Evolutionary conservation across 2,113 vertebrate genomes (phyloP).

Genomic region (Steatornis caripensis): DNA sequence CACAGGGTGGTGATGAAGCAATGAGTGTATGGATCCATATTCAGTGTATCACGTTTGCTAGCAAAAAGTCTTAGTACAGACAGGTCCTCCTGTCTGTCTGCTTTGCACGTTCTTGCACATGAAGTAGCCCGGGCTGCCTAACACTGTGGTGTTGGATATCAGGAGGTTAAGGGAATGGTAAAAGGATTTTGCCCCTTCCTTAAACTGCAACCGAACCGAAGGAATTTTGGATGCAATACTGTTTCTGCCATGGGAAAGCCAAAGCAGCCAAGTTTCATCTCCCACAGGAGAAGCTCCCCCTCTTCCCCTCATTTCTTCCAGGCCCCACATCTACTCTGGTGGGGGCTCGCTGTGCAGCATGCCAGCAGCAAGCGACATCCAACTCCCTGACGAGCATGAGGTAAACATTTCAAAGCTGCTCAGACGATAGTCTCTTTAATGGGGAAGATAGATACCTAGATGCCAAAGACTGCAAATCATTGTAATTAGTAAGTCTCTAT

Average conservation of each 20-base stretch:
- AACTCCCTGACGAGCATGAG: background rate
- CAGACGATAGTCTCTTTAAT: background rate
- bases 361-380: fast-evolving
- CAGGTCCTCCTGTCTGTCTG: background rate
- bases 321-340: background rate
- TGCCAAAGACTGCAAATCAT: background rate
- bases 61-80: background rate
- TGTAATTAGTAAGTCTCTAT: background rate
- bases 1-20: conserved; percentile 22
- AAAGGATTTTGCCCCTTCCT: background rate
- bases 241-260: background rate
- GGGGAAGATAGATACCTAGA: background rate
- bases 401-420: background rate
- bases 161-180: background rate
- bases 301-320: background rate
- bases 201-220: background rate
- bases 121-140: background rate
- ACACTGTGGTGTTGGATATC: background rate
- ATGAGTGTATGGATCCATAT: conserved; percentile 3
- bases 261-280: background rate
- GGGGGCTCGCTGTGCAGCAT: background rate
- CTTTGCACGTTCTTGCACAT: background rate
- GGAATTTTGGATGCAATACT: background rate
- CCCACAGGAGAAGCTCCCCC: background rate
- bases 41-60: background rate